These are phyloP conservation scores for Drosophila arizonae DNA, from an alignment of 1,140 invertebrate genomes.

Conservation along the genomic window DNA sequence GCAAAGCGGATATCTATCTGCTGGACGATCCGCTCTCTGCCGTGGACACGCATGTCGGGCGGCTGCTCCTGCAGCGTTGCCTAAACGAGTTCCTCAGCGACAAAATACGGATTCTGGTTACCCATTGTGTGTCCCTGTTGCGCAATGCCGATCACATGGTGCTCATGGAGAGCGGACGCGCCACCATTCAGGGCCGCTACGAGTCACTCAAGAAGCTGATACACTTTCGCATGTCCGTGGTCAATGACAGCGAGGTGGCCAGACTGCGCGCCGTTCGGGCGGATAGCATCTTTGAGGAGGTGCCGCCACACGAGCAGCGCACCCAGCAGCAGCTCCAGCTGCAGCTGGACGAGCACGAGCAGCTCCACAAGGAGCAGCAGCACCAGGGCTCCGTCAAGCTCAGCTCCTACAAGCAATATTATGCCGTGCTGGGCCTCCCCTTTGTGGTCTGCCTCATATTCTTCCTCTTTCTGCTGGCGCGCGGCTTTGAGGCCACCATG, in stretches of 20 bases:
- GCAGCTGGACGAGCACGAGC: slow-evolving; percentile 54
- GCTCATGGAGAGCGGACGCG: slow-evolving; percentile 85
- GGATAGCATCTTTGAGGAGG: slow-evolving; percentile 64
- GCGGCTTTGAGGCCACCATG: slow-evolving; percentile 87
- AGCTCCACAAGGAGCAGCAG: slow-evolving; percentile 82
- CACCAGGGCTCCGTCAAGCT: slow-evolving; percentile 81
- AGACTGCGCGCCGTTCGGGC: slow-evolving; percentile 48
- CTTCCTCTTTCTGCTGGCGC: slow-evolving; percentile 86
- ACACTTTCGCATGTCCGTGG: slow-evolving; percentile 64
- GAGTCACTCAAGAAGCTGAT: slow-evolving; percentile 71
- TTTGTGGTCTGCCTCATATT: slow-evolving; percentile 85
- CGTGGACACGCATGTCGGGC: slow-evolving; percentile 91
- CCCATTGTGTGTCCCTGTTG: slow-evolving; percentile 94
- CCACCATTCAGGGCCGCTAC: slow-evolving; percentile 80
- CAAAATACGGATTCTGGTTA: slow-evolving; percentile 91
- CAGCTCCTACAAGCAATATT: slow-evolving; percentile 87
- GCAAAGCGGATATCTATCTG: slow-evolving; percentile 87
- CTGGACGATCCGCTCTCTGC: slow-evolving; percentile 93
- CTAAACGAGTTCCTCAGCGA: slow-evolving; percentile 87
- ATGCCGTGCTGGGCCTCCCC: slow-evolving; percentile 87
- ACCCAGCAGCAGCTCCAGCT: slow-evolving; percentile 48
- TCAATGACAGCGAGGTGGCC: slow-evolving; percentile 66
- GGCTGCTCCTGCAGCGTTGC: slow-evolving; percentile 89
- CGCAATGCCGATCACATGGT: slow-evolving; percentile 89
- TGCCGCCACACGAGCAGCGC: slow-evolving; percentile 31